A percentile compares a stretch with the other conserved stretches of the same genome.
Conservation (phyloP, 23 tunicate species). For the Styela clava region DNA sequence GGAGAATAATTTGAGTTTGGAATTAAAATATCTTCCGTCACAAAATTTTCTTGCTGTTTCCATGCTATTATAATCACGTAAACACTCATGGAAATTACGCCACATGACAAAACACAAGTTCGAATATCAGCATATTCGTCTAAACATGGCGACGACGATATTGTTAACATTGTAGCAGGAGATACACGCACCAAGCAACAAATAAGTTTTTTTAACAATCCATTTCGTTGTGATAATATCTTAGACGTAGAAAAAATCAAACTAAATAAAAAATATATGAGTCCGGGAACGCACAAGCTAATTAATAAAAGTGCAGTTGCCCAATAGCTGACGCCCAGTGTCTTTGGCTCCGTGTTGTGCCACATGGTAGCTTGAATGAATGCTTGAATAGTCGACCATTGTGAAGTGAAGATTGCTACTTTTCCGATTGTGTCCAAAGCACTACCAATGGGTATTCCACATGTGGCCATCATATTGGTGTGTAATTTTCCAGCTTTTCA, state of each 20-base stretch:
- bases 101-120: conserved; percentile 31
- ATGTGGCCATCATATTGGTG: neutral
- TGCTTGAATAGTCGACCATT: conserved; percentile 29
- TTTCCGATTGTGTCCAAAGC: neutral
- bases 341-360: conserved; percentile 69
- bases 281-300: conserved; percentile 20
- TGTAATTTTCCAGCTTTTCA: no score
- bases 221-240: neutral
- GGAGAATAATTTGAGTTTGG: neutral
- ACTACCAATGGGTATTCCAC: neutral
- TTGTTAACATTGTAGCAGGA: neutral
- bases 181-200: neutral
- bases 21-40: neutral
- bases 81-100: conserved; percentile 1
- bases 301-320: conserved; percentile 30
- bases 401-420: neutral
- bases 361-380: conserved; percentile 65
- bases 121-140: conserved; percentile 12
- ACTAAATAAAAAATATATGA: conserved; percentile 19
- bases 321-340: conserved; percentile 29
- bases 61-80: neutral
- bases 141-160: conserved; percentile 34
- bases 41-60: neutral
- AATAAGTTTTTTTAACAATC: neutral
- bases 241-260: neutral